Conservation (phyloP, 1,140 invertebrate species). For the Cecropterus lyciades region DNA sequence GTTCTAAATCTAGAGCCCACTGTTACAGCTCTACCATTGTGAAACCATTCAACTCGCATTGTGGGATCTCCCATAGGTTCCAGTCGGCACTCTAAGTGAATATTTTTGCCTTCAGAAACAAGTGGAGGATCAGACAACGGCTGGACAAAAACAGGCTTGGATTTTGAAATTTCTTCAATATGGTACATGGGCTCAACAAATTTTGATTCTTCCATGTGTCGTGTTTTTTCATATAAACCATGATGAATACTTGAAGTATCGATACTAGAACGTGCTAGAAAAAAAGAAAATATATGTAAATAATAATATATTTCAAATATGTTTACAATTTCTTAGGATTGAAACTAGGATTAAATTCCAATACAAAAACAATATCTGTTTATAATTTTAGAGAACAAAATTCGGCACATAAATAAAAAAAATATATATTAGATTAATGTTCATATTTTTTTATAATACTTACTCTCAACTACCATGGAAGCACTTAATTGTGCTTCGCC, state of each 20-base stretch:
- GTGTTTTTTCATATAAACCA: conserved; percentile 93
- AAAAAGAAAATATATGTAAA: conserved; percentile 13
- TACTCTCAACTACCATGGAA: conserved; percentile 94
- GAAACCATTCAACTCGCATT: conserved; percentile 98
- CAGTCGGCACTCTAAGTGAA: conserved; percentile 94
- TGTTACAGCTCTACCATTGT: conserved; percentile 94
- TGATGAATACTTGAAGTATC: conserved; percentile 95
- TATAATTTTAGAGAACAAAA: too few relatives aligned
- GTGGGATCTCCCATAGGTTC: conserved; percentile 98
- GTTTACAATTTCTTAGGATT: too few relatives aligned
- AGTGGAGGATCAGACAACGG: conserved; percentile 92
- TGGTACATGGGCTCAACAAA: conserved; percentile 94
- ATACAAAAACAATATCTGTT: too few relatives aligned
- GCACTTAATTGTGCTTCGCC: conserved; percentile 93
- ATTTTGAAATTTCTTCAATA: conserved; percentile 97
- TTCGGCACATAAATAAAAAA: too few relatives aligned
- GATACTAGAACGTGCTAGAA: conserved; percentile 92
- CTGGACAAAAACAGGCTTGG: conserved; percentile 95
- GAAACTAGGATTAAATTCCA: too few relatives aligned
- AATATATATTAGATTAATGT: too few relatives aligned
- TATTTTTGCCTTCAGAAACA: conserved; percentile 95
- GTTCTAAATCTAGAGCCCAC: conserved; percentile 96
- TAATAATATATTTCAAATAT: too few relatives aligned
- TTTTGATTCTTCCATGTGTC: conserved; percentile 93
- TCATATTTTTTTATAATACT: conserved; percentile 73